These are phyloP conservation scores for Drosophila sp. DNA, from an alignment of 1,140 invertebrate species.

Conservation along the genomic window DNA sequence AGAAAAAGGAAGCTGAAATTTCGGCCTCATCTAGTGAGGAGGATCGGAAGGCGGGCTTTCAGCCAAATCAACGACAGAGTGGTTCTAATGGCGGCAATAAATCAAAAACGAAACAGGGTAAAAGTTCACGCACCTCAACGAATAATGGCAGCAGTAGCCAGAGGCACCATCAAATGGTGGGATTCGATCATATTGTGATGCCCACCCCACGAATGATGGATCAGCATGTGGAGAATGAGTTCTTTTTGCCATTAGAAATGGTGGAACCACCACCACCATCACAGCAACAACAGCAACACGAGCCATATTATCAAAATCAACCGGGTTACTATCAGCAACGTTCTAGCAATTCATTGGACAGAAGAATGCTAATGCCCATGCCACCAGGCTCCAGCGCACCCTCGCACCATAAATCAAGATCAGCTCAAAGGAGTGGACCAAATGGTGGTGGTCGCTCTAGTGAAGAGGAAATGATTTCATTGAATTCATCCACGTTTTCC, in stretches of 20 bases:
- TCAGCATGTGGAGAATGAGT: conserved; percentile 83
- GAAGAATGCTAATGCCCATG: conserved; percentile 61
- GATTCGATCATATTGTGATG: conserved; percentile 85
- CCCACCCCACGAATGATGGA: conserved; percentile 11
- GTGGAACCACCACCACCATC: conserved; percentile 63
- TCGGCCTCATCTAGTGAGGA: conserved; percentile 86
- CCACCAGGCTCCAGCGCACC: not conserved
- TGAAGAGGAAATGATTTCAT: conserved; percentile 88
- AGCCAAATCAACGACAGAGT: conserved; percentile 66
- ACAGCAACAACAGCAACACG: conserved; percentile 43
- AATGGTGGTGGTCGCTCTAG: conserved; percentile 86
- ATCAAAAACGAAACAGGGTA: conserved; percentile 74
- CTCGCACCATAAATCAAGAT: conserved; percentile 43
- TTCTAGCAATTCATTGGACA: conserved; percentile 80
- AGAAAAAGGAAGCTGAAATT: conserved; percentile 86
- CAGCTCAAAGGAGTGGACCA: conserved; percentile 78
- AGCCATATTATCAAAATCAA: conserved; percentile 75
- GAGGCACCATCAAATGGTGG: conserved; percentile 72
- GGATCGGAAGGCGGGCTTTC: conserved; percentile 84
- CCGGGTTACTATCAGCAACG: conserved; percentile 82
- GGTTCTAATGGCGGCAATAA: conserved; percentile 23
- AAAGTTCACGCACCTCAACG: conserved; percentile 50
- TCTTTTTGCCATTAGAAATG: conserved; percentile 84
- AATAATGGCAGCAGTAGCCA: not conserved
- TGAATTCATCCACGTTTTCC: conserved; percentile 86